Evolutionary conservation across 2,113 vertebrate species (phyloP).

Genomic region (Cephalophus harveyi): DNA sequence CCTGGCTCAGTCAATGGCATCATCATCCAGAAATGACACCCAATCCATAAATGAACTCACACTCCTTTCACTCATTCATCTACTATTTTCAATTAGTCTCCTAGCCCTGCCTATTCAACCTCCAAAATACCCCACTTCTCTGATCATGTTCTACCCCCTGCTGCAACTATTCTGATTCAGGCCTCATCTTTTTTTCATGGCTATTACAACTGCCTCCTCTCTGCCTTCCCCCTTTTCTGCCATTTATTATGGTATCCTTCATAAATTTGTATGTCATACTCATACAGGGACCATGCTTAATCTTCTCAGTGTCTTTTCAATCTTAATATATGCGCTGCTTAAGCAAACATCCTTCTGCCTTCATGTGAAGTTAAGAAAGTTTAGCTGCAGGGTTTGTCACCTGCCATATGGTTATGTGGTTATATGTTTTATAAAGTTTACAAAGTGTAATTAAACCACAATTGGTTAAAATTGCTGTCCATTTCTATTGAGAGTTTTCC

Average conservation of each 20-base stretch:
- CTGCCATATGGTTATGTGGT: not conserved
- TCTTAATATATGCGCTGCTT: not conserved
- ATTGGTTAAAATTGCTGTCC: conserved; percentile 35
- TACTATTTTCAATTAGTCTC: not conserved
- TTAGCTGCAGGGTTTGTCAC: not conserved
- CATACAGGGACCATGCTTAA: not conserved
- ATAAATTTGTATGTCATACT: not conserved
- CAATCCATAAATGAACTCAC: conserved; percentile 9
- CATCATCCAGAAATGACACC: not conserved
- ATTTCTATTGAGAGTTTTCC: not conserved
- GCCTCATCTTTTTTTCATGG: not conserved
- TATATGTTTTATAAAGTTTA: not conserved
- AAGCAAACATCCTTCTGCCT: not conserved
- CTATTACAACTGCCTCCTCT: not conserved
- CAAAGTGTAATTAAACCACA: not conserved
- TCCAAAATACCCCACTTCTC: conserved; percentile 12
- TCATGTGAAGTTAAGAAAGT: conserved; percentile 13
- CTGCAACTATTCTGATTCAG: not conserved
- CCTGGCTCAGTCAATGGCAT: not conserved
- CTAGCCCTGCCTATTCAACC: not conserved
- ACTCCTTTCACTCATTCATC: not conserved
- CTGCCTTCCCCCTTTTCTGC: not conserved
- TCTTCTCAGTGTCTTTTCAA: not conserved
- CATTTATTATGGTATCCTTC: not conserved
- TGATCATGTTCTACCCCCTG: not conserved